phyloP scores from a whole-genome alignment of 1,140 invertebrate genomes.

The Zaprionus taronus region DNA sequence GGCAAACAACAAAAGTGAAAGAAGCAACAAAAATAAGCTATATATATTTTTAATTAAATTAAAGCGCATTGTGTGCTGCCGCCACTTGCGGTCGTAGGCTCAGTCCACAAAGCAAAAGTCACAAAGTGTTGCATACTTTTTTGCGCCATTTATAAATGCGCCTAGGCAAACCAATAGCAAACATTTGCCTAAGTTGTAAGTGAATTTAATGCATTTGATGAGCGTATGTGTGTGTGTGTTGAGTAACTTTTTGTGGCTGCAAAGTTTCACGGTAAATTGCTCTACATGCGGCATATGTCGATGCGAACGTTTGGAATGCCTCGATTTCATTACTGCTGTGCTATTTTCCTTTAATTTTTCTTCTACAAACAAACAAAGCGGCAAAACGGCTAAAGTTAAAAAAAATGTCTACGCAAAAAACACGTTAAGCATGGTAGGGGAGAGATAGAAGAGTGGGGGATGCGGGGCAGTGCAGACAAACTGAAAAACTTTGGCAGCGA shows the following conservation, averaged over 20 bases:
- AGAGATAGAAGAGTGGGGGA: conserved; percentile 1
- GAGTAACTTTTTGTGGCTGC: neutral
- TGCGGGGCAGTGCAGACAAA: conserved; percentile 64
- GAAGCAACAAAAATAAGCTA: conserved; percentile 20
- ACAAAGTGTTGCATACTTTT: conserved; percentile 69
- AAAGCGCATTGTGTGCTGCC: conserved; percentile 62
- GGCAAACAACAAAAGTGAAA: conserved; percentile 53
- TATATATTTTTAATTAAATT: conserved; percentile 76
- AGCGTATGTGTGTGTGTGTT: neutral
- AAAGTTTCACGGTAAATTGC: neutral
- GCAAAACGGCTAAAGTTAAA: conserved; percentile 54
- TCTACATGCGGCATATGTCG: conserved; percentile 7
- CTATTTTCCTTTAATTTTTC: conserved; percentile 81
- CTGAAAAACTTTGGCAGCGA: conserved; percentile 68
- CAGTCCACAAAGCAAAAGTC: conserved; percentile 41
- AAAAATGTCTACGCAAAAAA: conserved; percentile 54
- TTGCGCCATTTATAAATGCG: conserved; percentile 15
- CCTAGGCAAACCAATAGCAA: neutral
- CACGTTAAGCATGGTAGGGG: conserved; percentile 8
- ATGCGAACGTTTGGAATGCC: conserved; percentile 37
- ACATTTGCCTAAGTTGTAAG: neutral
- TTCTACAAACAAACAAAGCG: conserved; percentile 65
- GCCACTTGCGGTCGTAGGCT: conserved; percentile 17
- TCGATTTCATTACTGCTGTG: conserved; percentile 69
- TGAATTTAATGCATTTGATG: neutral